These are phyloP conservation scores for Abrostola triplasia DNA, from an alignment of 2,888 invertebrate genomes.

Conservation along the genomic window DNA sequence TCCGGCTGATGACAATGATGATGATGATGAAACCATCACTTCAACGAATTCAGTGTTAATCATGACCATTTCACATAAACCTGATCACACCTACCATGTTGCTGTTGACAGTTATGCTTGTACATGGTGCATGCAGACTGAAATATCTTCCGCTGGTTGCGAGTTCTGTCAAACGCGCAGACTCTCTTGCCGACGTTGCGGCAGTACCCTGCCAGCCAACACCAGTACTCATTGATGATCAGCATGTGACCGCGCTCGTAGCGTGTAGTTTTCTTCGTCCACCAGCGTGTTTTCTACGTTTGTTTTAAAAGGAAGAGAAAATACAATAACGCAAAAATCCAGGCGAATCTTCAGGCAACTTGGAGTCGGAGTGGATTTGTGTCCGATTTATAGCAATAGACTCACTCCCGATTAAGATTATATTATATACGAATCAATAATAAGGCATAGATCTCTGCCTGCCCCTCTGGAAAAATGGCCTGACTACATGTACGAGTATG, in stretches of 20 bases:
- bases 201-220: constrained; percentile 71
- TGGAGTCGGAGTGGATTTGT: too few relatives aligned
- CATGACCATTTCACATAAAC: too few relatives aligned
- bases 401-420: too few relatives aligned
- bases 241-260: constrained; percentile 41
- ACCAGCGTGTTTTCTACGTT: not conserved
- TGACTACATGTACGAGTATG: too few relatives aligned
- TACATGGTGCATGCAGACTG: constrained; percentile 63
- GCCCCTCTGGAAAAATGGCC: too few relatives aligned
- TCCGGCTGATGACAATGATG: too few relatives aligned
- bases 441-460: too few relatives aligned
- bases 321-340: not conserved
- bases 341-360: too few relatives aligned
- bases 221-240: constrained; percentile 71
- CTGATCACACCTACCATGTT: constrained; percentile 57
- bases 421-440: too few relatives aligned
- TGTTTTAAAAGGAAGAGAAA: not conserved
- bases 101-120: constrained; percentile 67
- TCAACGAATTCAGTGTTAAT: too few relatives aligned
- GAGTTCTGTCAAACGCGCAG: constrained; percentile 66
- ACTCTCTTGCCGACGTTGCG: constrained; percentile 35
- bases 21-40: too few relatives aligned
- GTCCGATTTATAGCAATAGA: too few relatives aligned
- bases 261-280: constrained; percentile 3
- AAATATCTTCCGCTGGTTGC: constrained; percentile 56